These are phyloP conservation scores for Rugalucina vietnamica DNA, from an alignment of 2,888 invertebrate genomes.

Conservation along the genomic window DNA sequence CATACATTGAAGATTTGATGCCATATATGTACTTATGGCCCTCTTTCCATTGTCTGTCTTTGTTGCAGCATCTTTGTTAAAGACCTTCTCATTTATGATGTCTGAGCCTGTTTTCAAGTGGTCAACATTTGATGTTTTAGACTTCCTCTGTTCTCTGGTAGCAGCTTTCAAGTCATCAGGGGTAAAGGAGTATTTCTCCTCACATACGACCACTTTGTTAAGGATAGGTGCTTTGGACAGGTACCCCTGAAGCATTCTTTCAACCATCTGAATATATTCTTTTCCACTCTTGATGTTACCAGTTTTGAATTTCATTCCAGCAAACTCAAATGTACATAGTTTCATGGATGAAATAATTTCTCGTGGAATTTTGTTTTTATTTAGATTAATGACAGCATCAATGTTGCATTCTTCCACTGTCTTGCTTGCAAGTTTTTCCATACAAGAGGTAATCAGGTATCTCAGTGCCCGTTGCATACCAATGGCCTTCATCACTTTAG, in stretches of 20 bases:
- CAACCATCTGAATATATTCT: constrained; percentile 25
- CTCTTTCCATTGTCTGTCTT: constrained; percentile 36
- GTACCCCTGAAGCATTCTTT: constrained; percentile 1
- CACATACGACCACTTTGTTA: constrained; percentile 23
- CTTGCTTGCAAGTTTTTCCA: not conserved
- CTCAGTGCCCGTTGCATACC: constrained; percentile 9
- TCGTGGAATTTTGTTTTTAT: constrained; percentile 13
- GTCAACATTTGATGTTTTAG: not conserved
- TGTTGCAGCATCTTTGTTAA: constrained; percentile 24
- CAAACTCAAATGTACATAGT: constrained; percentile 39
- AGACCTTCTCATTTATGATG: constrained; percentile 1
- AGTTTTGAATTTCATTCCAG: constrained; percentile 37
- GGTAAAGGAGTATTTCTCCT: constrained; percentile 41
- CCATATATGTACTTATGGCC: constrained; percentile 29
- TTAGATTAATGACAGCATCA: not conserved
- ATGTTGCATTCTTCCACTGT: not conserved
- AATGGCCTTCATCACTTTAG: constrained; percentile 13
- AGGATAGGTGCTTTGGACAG: constrained; percentile 5
- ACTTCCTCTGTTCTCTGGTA: constrained; percentile 36
- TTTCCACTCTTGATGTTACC: constrained; percentile 26
- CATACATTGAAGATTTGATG: constrained; percentile 3
- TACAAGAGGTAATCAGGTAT: not conserved
- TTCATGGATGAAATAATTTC: not conserved
- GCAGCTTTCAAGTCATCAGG: constrained; percentile 50
- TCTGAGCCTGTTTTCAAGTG: constrained; percentile 40